These are phyloP conservation scores for Archips crataeganus DNA, from an alignment of 2,888 invertebrate species.

Conservation along the genomic window DNA sequence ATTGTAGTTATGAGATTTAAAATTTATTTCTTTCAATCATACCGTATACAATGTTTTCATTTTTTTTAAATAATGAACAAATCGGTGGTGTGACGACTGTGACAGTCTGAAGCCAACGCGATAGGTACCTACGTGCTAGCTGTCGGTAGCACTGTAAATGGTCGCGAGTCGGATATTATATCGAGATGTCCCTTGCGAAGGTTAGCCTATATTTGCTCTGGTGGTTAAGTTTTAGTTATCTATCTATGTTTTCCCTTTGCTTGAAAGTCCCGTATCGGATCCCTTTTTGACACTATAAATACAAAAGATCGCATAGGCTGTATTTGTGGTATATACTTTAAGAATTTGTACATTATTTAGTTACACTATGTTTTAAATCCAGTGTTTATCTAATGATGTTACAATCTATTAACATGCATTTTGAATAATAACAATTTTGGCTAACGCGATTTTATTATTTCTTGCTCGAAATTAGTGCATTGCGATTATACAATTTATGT, in stretches of 20 bases:
- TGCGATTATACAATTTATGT: constrained; percentile 24
- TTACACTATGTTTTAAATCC: neutral
- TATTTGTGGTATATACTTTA: neutral
- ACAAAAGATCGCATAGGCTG: neutral
- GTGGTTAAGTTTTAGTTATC: constrained; percentile 18
- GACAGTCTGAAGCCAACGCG: constrained; percentile 3
- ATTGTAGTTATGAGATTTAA: neutral
- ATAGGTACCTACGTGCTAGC: constrained; percentile 3
- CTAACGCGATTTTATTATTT: constrained; percentile 25
- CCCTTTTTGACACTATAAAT: neutral
- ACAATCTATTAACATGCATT: constrained; percentile 2
- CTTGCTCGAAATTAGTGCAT: constrained; percentile 27
- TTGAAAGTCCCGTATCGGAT: neutral
- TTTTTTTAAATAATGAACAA: constrained; percentile 2
- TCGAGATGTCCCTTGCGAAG: constrained; percentile 2
- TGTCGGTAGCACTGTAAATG: neutral
- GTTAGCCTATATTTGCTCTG: constrained; percentile 5
- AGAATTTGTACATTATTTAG: neutral
- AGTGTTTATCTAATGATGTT: neutral
- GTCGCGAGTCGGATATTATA: neutral
- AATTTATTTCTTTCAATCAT: neutral
- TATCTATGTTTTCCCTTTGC: neutral
- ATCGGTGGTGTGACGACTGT: neutral
- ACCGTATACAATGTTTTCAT: neutral
- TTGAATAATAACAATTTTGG: constrained; percentile 1